phyloP scores from a whole-genome alignment of 2,113 vertebrate species.

The Saccopteryx leptura region DNA sequence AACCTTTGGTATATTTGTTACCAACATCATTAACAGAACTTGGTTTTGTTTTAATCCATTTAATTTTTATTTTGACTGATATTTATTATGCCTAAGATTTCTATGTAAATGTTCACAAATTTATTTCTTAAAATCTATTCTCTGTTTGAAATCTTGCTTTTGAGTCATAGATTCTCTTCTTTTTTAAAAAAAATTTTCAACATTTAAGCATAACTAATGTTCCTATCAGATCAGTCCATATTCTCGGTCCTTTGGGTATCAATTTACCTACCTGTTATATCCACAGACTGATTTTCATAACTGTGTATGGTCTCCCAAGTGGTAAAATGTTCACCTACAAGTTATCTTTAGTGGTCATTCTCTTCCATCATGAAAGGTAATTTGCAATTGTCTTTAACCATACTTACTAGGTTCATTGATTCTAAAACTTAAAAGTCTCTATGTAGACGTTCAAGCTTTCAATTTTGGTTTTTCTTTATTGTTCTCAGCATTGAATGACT shows the following conservation, averaged over 20 bases:
- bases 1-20: background rate
- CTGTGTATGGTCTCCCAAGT: background rate
- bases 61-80: slow-evolving; percentile 22
- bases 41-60: background rate
- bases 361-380: background rate
- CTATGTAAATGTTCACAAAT: background rate
- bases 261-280: background rate
- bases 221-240: background rate
- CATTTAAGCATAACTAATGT: background rate
- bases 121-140: slow-evolving; percentile 15
- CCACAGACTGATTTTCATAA: background rate
- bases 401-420: background rate
- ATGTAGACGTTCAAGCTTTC: background rate
- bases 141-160: slow-evolving; percentile 1
- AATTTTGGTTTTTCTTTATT: background rate
- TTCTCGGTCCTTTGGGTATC: background rate
- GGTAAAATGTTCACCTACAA: background rate
- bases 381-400: background rate
- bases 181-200: slow-evolving; percentile 13
- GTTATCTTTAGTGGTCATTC: background rate
- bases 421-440: background rate
- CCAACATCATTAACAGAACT: background rate
- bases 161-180: background rate
- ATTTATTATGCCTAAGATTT: background rate
- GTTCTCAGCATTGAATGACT: background rate